Evolutionary conservation across 1,140 invertebrate genomes (phyloP).

Genomic region (Copidosoma floridanum): DNA sequence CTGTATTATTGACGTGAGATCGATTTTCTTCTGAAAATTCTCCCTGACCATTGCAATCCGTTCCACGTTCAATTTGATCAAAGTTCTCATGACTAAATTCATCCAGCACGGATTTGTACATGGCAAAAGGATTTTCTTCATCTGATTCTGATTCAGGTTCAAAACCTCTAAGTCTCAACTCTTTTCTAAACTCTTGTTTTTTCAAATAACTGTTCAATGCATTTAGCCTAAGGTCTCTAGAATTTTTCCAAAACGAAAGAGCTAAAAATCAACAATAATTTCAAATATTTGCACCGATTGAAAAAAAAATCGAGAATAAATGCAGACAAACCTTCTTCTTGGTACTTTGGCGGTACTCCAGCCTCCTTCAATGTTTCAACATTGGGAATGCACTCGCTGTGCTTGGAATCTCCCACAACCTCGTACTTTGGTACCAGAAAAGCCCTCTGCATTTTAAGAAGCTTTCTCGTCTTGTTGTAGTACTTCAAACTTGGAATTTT

Average conservation of each 20-base stretch:
- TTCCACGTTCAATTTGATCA: conserved; percentile 6
- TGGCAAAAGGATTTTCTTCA: conserved; percentile 41
- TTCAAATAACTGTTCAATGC: conserved; percentile 41
- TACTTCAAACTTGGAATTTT: conserved; percentile 50
- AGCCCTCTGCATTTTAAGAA: conserved; percentile 56
- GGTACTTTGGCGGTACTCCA: conserved; percentile 44
- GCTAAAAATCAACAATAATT: conserved; percentile 32
- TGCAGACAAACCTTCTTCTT: conserved; percentile 39
- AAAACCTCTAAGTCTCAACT: conserved; percentile 42
- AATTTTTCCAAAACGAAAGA: conserved; percentile 39
- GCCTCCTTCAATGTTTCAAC: conserved; percentile 38
- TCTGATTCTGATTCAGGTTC: conserved; percentile 41
- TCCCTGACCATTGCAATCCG: neutral
- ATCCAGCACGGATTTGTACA: conserved; percentile 29
- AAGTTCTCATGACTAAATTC: conserved; percentile 5
- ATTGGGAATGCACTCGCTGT: conserved; percentile 39
- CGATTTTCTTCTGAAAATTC: no score
- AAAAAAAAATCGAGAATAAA: neutral
- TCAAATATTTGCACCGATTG: neutral
- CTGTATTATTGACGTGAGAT: conserved; percentile 6
- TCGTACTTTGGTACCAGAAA: conserved; percentile 50
- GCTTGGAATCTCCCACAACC: conserved; percentile 41
- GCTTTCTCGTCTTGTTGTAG: conserved; percentile 55
- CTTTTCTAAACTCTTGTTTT: conserved; percentile 41
- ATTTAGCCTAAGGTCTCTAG: conserved; percentile 35